Evolutionary conservation across 2,888 invertebrate genomes (phyloP), one percentile per base, ranked within the genome.

Genomic region (Orthosia cruda): DNA sequence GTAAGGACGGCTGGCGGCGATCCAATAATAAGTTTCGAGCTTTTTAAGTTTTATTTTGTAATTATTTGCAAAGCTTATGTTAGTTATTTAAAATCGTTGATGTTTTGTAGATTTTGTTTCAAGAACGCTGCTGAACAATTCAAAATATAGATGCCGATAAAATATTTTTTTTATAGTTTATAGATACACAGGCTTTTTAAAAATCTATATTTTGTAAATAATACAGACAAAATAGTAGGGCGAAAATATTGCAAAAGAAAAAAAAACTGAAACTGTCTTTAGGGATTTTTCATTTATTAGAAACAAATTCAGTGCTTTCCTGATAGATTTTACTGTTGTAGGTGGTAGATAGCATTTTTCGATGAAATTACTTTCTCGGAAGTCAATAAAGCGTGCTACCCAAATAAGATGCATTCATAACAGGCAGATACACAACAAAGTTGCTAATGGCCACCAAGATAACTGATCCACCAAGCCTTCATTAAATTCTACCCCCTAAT

Each of bases 11-110:
- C 12, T 62, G 45, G 23, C 50, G 59, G 13, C 15, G 20, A 16
- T 57, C 26, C 3, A 54, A 7, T 74, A 63, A 80, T 52, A 32
- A 61, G 32, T 73, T n/a, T 80, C 67, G 54, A 16, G 55, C 3
- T 50, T 64, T n/a, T 54, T 49, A 26, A 4, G 26, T 77, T 71
- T 66, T 58, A 71, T 63, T 67, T 68, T 64, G 40, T 40, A 58
- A 61, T 40, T 2, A 20, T 26, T 47, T 52, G 50, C 32, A 54
- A 32, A 72, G 62, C 62, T 58, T 45, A 63, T 58, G 59, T 64
- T 47, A 13, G n/a, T 59, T 26, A 71, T 57, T 23, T 16, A 47
- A 61, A n/a, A 40, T 15, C 15, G 26, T 26, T 47, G 13, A 18
- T 7, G n/a, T 69, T 58, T 70, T 40, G 4, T n/a, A 65, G 20